A percentile compares a stretch with the other conserved stretches of the same genome.
Conservation (phyloP, 2,113 vertebrate species). For the Aleadryas rufinucha region DNA sequence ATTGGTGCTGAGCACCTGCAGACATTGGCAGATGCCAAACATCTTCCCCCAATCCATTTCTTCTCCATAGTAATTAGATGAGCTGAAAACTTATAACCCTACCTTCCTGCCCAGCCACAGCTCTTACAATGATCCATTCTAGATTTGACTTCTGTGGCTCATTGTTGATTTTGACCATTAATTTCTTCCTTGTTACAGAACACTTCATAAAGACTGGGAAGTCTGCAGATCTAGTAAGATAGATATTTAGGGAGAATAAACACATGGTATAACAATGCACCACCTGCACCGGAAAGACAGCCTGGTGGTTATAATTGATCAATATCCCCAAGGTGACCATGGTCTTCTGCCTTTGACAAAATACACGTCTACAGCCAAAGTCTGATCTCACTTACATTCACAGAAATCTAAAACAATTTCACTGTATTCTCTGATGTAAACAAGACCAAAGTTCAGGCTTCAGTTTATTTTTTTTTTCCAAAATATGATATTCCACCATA, state of each 20-base stretch:
- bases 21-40: not conserved
- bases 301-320: constrained; percentile 7
- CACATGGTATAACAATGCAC: not conserved
- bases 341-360: constrained; percentile 9
- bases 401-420: not conserved
- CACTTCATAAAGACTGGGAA: not conserved
- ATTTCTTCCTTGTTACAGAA: not conserved
- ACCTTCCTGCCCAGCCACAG: not conserved
- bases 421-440: not conserved
- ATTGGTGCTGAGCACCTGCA: constrained; percentile 6
- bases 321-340: not conserved
- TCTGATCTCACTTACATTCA: not conserved
- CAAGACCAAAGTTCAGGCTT: not conserved
- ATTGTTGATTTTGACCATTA: not conserved
- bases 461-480: not conserved
- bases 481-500: not conserved
- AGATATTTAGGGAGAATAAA: not conserved
- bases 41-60: not conserved
- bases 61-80: not conserved
- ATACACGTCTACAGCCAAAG: not conserved
- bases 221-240: not conserved
- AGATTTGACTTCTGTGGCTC: not conserved
- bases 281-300: constrained; percentile 51
- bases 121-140: not conserved
- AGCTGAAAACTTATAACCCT: not conserved